Evolutionary conservation across 2,797 vertebrate genomes (phyloP).

Genomic region (Protonibea diacanthus): DNA sequence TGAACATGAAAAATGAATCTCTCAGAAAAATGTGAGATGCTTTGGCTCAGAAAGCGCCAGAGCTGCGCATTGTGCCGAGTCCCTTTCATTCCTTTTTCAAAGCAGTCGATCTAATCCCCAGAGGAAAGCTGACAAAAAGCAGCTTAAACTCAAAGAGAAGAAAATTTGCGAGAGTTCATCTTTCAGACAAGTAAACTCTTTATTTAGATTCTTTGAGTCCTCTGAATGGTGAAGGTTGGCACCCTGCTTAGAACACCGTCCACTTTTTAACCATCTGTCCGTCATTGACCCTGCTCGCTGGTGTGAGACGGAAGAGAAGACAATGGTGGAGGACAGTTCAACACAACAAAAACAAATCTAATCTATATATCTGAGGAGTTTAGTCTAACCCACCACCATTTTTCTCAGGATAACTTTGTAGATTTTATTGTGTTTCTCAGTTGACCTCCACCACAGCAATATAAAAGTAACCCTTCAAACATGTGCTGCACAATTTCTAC

Average conservation of each 20-base stretch:
- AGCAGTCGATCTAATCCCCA: constrained; percentile 46
- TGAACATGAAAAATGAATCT: constrained; percentile 29
- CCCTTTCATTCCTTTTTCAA: constrained; percentile 49
- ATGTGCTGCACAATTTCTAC: not conserved
- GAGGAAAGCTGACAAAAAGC: constrained; percentile 43
- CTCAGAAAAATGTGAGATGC: constrained; percentile 10
- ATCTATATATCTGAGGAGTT: not conserved
- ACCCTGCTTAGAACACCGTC: constrained; percentile 61
- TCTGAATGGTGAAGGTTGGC: constrained; percentile 50
- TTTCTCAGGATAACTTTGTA: not conserved
- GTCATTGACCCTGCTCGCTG: constrained; percentile 65
- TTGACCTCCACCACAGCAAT: not conserved
- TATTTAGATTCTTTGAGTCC: constrained; percentile 55
- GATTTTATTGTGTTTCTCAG: not conserved
- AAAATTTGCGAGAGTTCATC: constrained; percentile 37
- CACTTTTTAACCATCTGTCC: constrained; percentile 67
- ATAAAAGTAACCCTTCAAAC: not conserved
- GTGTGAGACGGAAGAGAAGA: constrained; percentile 51
- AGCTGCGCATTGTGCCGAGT: constrained; percentile 10
- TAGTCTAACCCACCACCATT: constrained; percentile 24
- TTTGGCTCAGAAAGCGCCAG: constrained; percentile 11
- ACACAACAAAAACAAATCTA: constrained; percentile 24
- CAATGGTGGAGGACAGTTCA: constrained; percentile 12
- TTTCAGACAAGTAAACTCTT: constrained; percentile 49
- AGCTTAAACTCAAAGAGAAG: constrained; percentile 34